phyloP scores from a whole-genome alignment of 2,888 invertebrate species.

The Heliconius ethilla region DNA sequence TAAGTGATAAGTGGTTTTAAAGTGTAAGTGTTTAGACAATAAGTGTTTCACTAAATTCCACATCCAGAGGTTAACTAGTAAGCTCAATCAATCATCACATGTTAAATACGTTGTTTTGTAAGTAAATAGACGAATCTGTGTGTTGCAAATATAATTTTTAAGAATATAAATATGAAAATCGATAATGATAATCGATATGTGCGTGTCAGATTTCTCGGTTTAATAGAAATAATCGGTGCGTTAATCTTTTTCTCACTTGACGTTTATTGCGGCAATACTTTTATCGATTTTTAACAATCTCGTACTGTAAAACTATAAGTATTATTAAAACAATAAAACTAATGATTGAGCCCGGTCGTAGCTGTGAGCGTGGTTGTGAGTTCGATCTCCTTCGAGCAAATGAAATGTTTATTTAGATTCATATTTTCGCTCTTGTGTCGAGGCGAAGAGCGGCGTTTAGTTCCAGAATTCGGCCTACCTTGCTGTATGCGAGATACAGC shows the following conservation, averaged over 20 bases:
- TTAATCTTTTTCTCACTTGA: conserved; percentile 57
- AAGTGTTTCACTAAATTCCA: conserved; percentile 46
- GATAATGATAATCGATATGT: conserved; percentile 37
- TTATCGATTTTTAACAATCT: conserved; percentile 29
- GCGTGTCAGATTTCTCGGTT: conserved; percentile 51
- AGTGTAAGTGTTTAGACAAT: conserved; percentile 41
- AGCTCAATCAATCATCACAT: conserved; percentile 41
- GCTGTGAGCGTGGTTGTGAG: too few relatives aligned
- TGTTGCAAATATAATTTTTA: conserved; percentile 24
- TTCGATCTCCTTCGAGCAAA: too few relatives aligned
- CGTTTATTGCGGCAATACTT: conserved; percentile 64
- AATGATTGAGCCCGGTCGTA: neutral
- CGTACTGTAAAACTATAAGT: conserved; percentile 9
- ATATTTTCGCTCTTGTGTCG: too few relatives aligned
- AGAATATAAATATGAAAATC: conserved; percentile 13
- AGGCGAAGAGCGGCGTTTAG: too few relatives aligned
- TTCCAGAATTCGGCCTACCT: too few relatives aligned
- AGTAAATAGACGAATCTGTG: conserved; percentile 37
- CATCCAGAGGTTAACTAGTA: conserved; percentile 47
- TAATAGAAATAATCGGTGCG: conserved; percentile 54
- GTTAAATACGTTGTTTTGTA: conserved; percentile 24
- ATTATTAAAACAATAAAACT: neutral
- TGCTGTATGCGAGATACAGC: too few relatives aligned
- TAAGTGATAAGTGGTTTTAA: conserved; percentile 41
- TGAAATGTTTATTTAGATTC: too few relatives aligned